Conservation (phyloP, 2,113 vertebrate species). For the Chlorocebus sabaeus region DNA sequence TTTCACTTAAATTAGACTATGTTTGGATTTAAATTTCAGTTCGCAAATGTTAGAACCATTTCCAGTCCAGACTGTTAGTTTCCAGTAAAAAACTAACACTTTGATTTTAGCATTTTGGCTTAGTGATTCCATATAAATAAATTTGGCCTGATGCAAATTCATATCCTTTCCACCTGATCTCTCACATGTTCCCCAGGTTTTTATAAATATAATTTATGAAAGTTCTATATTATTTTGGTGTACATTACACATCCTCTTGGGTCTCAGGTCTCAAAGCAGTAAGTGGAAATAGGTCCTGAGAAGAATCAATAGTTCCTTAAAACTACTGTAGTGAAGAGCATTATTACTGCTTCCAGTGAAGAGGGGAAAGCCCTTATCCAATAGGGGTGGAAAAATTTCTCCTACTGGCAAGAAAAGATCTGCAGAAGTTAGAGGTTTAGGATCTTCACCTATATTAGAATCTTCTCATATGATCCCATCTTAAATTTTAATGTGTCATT, state of each 20-base stretch:
- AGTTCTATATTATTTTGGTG: not conserved
- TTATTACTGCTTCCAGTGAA: not conserved
- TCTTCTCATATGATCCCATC: not conserved
- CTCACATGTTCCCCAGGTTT: not conserved
- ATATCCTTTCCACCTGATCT: not conserved
- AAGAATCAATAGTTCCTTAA: not conserved
- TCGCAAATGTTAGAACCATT: not conserved
- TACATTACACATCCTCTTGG: not conserved
- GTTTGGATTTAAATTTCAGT: not conserved
- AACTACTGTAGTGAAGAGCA: not conserved
- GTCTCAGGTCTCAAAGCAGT: not conserved
- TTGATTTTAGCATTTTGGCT: not conserved
- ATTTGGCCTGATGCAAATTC: not conserved
- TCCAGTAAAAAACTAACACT: not conserved
- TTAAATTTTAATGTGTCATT: not conserved
- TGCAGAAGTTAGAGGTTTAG: not conserved
- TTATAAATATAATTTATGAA: not conserved
- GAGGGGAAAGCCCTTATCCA: not conserved
- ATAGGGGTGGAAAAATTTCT: accelerated
- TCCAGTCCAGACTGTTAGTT: not conserved
- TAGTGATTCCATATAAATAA: not conserved
- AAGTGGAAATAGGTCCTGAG: not conserved
- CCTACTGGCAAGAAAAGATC: not conserved
- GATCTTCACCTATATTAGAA: not conserved
- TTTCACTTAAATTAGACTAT: not conserved